These are phyloP conservation scores for Cyanoramphus novaezelandiae DNA, from an alignment of 2,113 vertebrate genomes.

Conservation along the genomic window DNA sequence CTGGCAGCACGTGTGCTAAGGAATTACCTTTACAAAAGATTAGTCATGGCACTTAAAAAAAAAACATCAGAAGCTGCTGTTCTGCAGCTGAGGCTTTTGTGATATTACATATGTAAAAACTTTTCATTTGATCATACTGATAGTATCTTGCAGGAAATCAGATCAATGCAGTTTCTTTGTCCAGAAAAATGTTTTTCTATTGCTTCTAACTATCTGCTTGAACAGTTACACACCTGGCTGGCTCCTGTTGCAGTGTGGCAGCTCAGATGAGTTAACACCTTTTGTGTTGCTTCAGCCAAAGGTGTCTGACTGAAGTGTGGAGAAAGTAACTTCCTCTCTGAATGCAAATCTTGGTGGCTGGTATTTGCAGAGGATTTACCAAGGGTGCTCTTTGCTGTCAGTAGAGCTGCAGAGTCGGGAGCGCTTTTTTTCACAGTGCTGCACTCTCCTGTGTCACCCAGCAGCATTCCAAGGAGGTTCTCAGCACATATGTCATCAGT, in stretches of 20 bases:
- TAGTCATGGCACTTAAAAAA: neutral
- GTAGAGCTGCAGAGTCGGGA: neutral
- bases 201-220: neutral
- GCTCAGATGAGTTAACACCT: constrained; percentile 41
- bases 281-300: constrained; percentile 27
- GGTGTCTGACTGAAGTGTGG: constrained; percentile 4
- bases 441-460: neutral
- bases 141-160: neutral
- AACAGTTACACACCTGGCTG: constrained; percentile 66
- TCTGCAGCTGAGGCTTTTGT: neutral
- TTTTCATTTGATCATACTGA: neutral
- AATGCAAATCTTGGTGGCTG: neutral
- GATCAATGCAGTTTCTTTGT: neutral
- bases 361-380: neutral
- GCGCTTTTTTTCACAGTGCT: neutral
- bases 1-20: neutral
- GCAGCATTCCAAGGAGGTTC: neutral
- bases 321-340: constrained; percentile 12
- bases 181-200: neutral
- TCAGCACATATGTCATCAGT: neutral
- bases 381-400: constrained; percentile 11
- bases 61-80: neutral
- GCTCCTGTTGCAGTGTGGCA: neutral
- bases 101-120: fast-evolving
- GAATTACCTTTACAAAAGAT: neutral